These are phyloP conservation scores for Gymnoscopelus braueri DNA, from an alignment of 2,797 vertebrate genomes.

Conservation along the genomic window DNA sequence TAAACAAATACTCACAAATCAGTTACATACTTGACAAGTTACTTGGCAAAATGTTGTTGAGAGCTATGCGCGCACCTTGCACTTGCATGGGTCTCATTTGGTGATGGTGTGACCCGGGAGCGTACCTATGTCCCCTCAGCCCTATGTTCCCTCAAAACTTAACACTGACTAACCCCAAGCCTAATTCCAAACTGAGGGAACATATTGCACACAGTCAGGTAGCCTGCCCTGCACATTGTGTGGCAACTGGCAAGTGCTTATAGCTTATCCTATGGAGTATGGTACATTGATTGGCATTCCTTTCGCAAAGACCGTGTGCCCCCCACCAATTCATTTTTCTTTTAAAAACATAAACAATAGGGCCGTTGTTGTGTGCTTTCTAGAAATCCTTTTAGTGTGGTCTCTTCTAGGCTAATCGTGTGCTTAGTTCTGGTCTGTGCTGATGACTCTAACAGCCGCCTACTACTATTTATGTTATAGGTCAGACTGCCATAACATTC, in stretches of 20 bases:
- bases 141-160: too few species aligned
- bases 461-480: constrained; percentile 12
- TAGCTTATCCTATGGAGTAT: constrained; percentile 56
- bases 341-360: constrained; percentile 54
- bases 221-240: constrained; percentile 6
- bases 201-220: constrained; percentile 1
- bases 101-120: too few species aligned
- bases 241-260: constrained; percentile 51
- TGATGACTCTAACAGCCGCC: constrained; percentile 23
- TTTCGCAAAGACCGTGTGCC: constrained; percentile 44
- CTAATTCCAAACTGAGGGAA: not conserved
- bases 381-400: constrained; percentile 34
- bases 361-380: constrained; percentile 46
- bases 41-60: too few species aligned
- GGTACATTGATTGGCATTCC: constrained; percentile 39
- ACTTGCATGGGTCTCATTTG: too few species aligned
- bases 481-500: not conserved
- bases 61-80: too few species aligned
- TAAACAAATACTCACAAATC: too few species aligned
- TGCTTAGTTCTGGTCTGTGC: constrained; percentile 28
- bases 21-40: too few species aligned
- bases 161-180: too few species aligned
- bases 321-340: too few species aligned
- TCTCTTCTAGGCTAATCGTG: constrained; percentile 19
- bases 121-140: too few species aligned